Base-by-base conservation (phyloP, 2,888 invertebrate species). In the Eutolmus rufibarbis region DNA sequence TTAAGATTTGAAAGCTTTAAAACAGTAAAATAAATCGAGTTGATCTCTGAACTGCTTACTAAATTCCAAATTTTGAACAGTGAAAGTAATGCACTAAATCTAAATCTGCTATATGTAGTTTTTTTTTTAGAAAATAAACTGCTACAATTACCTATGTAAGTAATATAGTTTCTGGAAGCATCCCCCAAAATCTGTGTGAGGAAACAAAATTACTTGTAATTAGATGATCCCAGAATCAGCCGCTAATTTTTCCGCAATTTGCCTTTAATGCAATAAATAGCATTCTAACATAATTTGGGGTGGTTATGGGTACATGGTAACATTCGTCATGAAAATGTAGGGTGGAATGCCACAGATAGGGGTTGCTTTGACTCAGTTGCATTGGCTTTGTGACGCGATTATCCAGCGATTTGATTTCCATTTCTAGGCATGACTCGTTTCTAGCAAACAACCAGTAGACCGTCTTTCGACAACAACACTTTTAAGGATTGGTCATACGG, bases 241-340 rank as follows among this genome's bases (percentile, higher is more conserved):
- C 92, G 92, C 93, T 93, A 93, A 93, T 93, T 93, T 93, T 92
- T 92, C 92, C 93, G 92, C 92, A 93, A 93, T 93, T 93, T 92
- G 92, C 91, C 91, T 92, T 91, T 93, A 93, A 92, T 92, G 91
- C 91, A 92, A 92, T 92, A 92, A 90, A 89, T 90, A 89, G 90
- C 90, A 88, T 88, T 90, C 89, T 89, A 89, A 88, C 89, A 82
- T 88, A 88, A 88, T 89, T 89, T 89, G 66, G 85, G 79, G 85
- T 87, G 87, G 86, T 74, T 56, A 57, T 86, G 74, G 85, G 87
- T 86, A 89, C 89, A 89, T 89, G 88, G 88, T 86, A 88, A 87
- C 88, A 87, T 79, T 87, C 87, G 14, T 74, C 76, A 86, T 66
- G 12, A 66, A 28, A 34, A n/a, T n/a, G 9, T 19, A 43, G 76